Evolutionary conservation across 2,797 vertebrate genomes (phyloP), one percentile per base, ranked within the genome.

Genomic region (Melanogrammus aeglefinus): DNA sequence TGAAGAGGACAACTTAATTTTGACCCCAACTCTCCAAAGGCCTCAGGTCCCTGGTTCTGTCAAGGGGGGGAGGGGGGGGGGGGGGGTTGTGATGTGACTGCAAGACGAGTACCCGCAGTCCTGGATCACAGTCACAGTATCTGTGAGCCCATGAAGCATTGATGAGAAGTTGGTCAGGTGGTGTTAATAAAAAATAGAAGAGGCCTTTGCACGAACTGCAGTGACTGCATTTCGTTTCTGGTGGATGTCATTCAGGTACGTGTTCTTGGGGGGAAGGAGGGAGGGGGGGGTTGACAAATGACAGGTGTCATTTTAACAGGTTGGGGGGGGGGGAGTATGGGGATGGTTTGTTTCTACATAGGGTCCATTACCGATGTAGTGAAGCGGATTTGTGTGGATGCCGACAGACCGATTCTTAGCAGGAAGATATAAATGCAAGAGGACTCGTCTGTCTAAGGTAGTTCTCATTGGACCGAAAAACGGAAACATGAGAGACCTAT

Each of bases 191-290:
- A 73, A 81, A 86, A 81, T 77, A 73, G 83, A 78, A 10, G 39
- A 82, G 76, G 88, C 87, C 82, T 84, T 85, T 35, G 70, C 41
- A 80, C 86, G 81, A 87, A 88, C 88, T 76, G 63, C 63, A 27
- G 57, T 12, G 21, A 47, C 47, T 8, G 24, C 39, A 75, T 76
- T 77, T 38, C 44, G 66, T 78, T 80, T 80, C 33, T 63, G 44
- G 79, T 80, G 72, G 31, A 41, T n/a, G 21, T 16, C 47, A 72
- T 72, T 84, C 41, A 79, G 73, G 79, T 16, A 78, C n/a, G 6
- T 33, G 31, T 33, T 33, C 31, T 33, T 33, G 4, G 51, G 51
- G 51, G 18, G 51, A 16, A 6, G 51, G 18, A 14, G 4, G n/a
- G 63, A 24, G n/a, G 63, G 57, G 21, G 57, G 4, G 57, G 21